A percentile compares a stretch with the other conserved stretches of the same genome.
phyloP scores from a whole-genome alignment of 2,113 vertebrate genomes.

The Tonatia bakeri region DNA sequence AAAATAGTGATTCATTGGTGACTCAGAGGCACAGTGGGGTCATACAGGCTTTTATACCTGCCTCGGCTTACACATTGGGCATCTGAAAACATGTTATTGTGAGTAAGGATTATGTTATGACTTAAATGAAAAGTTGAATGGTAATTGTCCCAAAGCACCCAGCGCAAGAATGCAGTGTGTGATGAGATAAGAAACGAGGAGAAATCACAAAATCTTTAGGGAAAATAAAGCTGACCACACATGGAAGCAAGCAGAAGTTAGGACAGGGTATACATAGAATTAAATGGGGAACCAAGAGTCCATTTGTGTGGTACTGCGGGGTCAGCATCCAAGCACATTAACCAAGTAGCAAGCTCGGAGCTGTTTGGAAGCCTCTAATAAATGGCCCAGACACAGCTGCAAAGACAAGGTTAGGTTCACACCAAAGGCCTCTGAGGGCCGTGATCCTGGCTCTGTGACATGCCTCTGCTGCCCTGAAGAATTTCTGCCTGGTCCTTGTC shows the following conservation, averaged over 20 bases:
- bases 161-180: background rate
- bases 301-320: background rate
- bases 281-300: too few relatives aligned
- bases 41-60: background rate
- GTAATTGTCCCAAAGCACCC: background rate
- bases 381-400: background rate
- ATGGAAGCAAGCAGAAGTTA: background rate
- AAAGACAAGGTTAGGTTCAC: background rate
- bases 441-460: background rate
- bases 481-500: background rate
- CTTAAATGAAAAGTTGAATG: background rate
- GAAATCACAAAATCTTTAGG: background rate
- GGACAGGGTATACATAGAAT: background rate
- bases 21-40: background rate
- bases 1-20: background rate
- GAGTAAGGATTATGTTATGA: background rate
- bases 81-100: background rate
- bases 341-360: background rate
- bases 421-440: background rate
- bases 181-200: background rate
- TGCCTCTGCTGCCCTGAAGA: background rate
- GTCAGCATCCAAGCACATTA: background rate
- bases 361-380: background rate
- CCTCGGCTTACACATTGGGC: background rate
- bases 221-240: background rate